Percentiles rank a stretch among this genome's conserved stretches.
Evolutionary conservation across 2,888 invertebrate genomes (phyloP).

Genomic region (Cryptus viduatorius): DNA sequence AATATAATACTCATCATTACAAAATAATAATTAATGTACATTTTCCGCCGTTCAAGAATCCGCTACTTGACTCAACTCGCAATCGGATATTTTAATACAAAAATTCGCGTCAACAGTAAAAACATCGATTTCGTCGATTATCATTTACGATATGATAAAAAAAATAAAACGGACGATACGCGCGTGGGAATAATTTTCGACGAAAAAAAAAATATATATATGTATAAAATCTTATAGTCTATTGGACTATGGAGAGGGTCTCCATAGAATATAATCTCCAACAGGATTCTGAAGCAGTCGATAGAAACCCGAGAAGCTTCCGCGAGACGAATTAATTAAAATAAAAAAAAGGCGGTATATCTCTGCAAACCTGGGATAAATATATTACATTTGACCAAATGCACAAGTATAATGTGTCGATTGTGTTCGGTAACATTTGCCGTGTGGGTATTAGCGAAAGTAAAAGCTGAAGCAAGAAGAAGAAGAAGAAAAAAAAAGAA

Average conservation of each 20-base stretch:
- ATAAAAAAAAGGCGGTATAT: conserved; percentile 33
- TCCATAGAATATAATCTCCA: conserved; percentile 15
- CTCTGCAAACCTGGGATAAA: conserved; percentile 57
- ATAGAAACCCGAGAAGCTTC: conserved; percentile 27
- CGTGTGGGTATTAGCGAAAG: conserved; percentile 13
- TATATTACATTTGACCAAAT: conserved; percentile 72
- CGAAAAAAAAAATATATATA: not conserved
- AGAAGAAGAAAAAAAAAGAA: conserved; percentile 19
- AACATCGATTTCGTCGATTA: not conserved
- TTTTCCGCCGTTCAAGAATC: too few relatives aligned
- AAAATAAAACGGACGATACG: not conserved
- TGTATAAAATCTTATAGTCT: not conserved
- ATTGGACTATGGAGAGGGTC: conserved; percentile 1
- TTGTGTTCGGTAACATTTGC: conserved; percentile 57
- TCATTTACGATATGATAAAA: not conserved
- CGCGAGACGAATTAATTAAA: conserved; percentile 56
- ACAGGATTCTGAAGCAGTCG: not conserved
- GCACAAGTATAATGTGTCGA: conserved; percentile 72
- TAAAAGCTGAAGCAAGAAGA: conserved; percentile 12
- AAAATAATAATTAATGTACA: too few relatives aligned
- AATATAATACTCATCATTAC: too few relatives aligned
- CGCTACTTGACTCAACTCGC: too few relatives aligned
- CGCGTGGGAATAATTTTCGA: conserved; percentile 15
- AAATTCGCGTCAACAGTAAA: not conserved
- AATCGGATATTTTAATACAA: not conserved